A percentile compares a stretch with the other conserved stretches of the same genome.
Conservation (phyloP, 2,113 vertebrate genomes). For the Callithrix jacchus region DNA sequence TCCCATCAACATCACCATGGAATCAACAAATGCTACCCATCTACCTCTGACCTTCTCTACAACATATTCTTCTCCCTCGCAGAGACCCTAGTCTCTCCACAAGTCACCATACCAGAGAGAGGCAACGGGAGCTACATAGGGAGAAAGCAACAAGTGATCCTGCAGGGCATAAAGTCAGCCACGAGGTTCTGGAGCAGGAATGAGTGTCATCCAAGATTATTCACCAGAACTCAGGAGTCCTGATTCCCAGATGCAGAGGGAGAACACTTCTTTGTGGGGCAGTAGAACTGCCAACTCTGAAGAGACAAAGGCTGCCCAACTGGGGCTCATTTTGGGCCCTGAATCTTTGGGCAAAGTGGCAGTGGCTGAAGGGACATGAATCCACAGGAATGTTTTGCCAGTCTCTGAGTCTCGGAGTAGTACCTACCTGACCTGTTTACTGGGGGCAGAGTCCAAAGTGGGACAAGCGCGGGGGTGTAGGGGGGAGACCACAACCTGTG, state of each 20-base stretch:
- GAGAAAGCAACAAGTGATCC: conserved; percentile 56
- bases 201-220: neutral
- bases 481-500: conserved; percentile 46
- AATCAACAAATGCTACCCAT: neutral
- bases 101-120: conserved; percentile 13
- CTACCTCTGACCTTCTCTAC: neutral
- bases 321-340: conserved; percentile 25
- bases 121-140: neutral
- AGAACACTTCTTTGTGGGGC: neutral
- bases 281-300: conserved; percentile 29
- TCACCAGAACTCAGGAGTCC: conserved; percentile 14
- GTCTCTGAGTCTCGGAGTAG: conserved; percentile 45
- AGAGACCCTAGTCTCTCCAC: conserved; percentile 33
- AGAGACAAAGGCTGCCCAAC: neutral
- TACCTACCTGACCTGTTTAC: conserved; percentile 67
- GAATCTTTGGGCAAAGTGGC: too few species aligned
- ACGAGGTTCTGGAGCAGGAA: neutral
- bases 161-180: conserved; percentile 1
- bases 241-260: neutral
- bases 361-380: neutral
- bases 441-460: conserved; percentile 73
- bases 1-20: conserved; percentile 12
- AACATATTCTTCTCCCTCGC: neutral
- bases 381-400: conserved; percentile 35
- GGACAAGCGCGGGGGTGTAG: conserved; percentile 44